Evolutionary conservation across 2,888 invertebrate genomes (phyloP).

Genomic region (Harpalus rufipes): DNA sequence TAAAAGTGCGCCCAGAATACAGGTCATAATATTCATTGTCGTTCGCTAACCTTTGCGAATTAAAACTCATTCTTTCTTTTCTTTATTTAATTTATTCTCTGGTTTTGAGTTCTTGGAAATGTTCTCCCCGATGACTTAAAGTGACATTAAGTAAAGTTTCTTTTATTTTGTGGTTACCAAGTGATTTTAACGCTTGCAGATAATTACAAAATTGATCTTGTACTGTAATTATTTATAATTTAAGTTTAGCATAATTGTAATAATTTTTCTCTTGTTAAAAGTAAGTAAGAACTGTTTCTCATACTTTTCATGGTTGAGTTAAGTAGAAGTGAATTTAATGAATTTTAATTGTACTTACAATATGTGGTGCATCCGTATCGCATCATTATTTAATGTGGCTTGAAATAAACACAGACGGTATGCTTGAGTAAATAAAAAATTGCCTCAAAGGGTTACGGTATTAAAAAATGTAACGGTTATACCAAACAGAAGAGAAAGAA

Average conservation of each 20-base stretch:
- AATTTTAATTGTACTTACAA: conserved; percentile 1
- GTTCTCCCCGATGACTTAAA: not conserved
- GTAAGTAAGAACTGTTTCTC: not conserved
- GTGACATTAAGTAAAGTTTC: conserved; percentile 14
- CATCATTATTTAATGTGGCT: not conserved
- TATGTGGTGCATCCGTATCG: not conserved
- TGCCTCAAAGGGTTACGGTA: too few species aligned
- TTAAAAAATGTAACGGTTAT: too few species aligned
- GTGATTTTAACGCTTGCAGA: not conserved
- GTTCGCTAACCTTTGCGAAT: not conserved
- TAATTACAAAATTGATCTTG: conserved; percentile 12
- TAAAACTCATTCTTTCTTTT: not conserved
- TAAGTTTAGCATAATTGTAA: not conserved
- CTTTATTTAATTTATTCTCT: conserved; percentile 8
- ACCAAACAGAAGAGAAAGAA: too few species aligned
- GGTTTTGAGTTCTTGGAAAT: not conserved
- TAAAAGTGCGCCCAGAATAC: too few species aligned
- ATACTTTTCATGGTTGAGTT: not conserved
- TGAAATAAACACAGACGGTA: not conserved
- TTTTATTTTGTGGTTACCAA: not conserved
- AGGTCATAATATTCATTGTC: too few species aligned
- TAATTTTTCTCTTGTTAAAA: not conserved
- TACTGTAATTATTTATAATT: conserved; percentile 7
- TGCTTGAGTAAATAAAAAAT: too few species aligned
- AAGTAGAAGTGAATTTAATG: not conserved